Evolutionary conservation across 1,140 invertebrate genomes (phyloP).

Genomic region (Metaphire vulgaris): DNA sequence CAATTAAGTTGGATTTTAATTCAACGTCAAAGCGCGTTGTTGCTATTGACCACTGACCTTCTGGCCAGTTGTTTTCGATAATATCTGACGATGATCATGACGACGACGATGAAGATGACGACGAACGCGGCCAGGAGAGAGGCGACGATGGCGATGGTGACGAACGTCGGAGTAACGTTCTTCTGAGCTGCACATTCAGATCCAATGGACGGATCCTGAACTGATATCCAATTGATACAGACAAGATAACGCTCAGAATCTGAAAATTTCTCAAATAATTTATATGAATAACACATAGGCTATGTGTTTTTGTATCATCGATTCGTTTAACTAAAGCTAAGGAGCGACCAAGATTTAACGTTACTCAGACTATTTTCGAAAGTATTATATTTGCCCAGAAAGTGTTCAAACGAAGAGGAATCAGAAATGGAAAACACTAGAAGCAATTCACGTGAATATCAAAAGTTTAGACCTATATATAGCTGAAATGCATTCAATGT

Average conservation of each 20-base stretch:
- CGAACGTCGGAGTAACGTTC: neutral
- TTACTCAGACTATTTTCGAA: too few relatives aligned
- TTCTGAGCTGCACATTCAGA: neutral
- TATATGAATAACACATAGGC: neutral
- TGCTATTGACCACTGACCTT: too few relatives aligned
- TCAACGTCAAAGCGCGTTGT: too few relatives aligned
- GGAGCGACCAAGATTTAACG: too few relatives aligned
- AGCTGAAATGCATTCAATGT: neutral
- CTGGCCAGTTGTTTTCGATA: neutral
- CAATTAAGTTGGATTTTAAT: too few relatives aligned
- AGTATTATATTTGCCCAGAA: neutral
- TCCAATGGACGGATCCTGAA: neutral
- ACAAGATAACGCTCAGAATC: too few relatives aligned
- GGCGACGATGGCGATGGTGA: neutral
- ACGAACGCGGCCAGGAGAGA: neutral
- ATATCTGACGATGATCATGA: neutral
- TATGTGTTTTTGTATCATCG: neutral
- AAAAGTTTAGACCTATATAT: neutral
- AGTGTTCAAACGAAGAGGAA: too few relatives aligned
- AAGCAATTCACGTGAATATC: neutral
- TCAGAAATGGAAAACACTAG: too few relatives aligned
- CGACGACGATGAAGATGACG: neutral
- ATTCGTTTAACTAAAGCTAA: neutral
- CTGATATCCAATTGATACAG: neutral
- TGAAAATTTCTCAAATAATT: too few relatives aligned